Percentiles rank a stretch among this genome's conserved stretches.
phyloP scores from a whole-genome alignment of 2,113 vertebrate genomes.

The Pica pica region DNA sequence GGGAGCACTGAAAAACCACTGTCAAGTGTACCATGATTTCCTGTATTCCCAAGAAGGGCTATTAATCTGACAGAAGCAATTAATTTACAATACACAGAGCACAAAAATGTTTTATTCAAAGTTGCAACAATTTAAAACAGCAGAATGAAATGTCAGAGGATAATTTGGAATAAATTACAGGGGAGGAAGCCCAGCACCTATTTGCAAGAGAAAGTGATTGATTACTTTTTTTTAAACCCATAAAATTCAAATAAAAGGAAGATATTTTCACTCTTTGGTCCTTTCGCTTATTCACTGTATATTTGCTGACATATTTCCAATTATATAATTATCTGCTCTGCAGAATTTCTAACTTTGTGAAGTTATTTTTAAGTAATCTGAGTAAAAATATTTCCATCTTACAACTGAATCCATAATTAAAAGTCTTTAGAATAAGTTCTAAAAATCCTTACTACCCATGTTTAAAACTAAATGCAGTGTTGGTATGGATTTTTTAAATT shows the following conservation, averaged over 20 bases:
- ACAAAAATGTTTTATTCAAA: constrained; percentile 47
- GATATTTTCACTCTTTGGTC: not conserved
- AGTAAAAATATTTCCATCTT: not conserved
- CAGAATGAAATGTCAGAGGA: constrained; percentile 9
- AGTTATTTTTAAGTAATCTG: not conserved
- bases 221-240: not conserved
- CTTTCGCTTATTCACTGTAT: not conserved
- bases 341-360: not conserved
- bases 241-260: not conserved
- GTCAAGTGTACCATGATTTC: not conserved
- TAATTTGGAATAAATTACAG: not conserved
- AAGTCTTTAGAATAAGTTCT: not conserved
- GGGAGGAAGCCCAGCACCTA: not conserved
- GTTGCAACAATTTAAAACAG: constrained; percentile 6
- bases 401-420: not conserved
- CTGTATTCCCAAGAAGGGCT: not conserved
- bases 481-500: not conserved
- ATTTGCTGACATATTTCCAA: not conserved
- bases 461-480: not conserved
- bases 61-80: constrained; percentile 30
- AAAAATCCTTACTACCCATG: not conserved
- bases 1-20: not conserved
- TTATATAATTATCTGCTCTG: not conserved
- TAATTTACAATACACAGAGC: constrained; percentile 33
- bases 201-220: not conserved